Evolutionary conservation across 2,888 invertebrate species (phyloP), one percentile per base, ranked within the genome.

Genomic region (Brachylomia viminalis): DNA sequence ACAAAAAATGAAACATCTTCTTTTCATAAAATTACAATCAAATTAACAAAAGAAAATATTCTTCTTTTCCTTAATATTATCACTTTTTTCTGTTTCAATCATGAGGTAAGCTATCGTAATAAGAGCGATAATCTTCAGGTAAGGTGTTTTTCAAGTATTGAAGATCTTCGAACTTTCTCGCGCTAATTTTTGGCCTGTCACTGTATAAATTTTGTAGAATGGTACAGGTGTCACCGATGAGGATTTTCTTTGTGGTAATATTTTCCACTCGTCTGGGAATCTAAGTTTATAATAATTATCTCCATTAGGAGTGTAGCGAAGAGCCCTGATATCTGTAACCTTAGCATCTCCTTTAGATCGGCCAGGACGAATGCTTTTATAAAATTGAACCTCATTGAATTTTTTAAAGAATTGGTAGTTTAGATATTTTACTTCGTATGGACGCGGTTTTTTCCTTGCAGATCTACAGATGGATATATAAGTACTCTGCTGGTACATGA

Each of bases 331-430:
- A 69, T 74, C 70, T 27, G 70, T 74, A 54, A 78, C 70, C 56
- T 74, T 70, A n/a, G 73, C 58, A 61, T 78, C 73, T 65, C 73
- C 69, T 70, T 69, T 72, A 64, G 33, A 13, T n/a, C 68, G 67
- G 47, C 68, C 72, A 58, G 64, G 72, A 58, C 77, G 54, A 73
- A 77, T 69, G 58, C 62, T 68, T 64, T 64, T 64, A 64, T 47
- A 65, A 65, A 65, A 65, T 47, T 71, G 64, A 64, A 64, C 52
- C 38, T 62, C 71, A 72, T 62, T 54, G 27, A 72, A 64, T 3
- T 54, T 72, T 61, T 72, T 64, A 64, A 72, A 72, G 20, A 72
- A 72, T 38, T 64, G 64, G 54, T 62, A 64, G 64, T 72, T 54
- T 54, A 72, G 42, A 54, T 64, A 54, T 54, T 54, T 72, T 54